A percentile compares a stretch with the other conserved stretches of the same genome.
These are phyloP conservation scores for Channa striata DNA, from an alignment of 2,797 vertebrate species.

Conservation along the genomic window DNA sequence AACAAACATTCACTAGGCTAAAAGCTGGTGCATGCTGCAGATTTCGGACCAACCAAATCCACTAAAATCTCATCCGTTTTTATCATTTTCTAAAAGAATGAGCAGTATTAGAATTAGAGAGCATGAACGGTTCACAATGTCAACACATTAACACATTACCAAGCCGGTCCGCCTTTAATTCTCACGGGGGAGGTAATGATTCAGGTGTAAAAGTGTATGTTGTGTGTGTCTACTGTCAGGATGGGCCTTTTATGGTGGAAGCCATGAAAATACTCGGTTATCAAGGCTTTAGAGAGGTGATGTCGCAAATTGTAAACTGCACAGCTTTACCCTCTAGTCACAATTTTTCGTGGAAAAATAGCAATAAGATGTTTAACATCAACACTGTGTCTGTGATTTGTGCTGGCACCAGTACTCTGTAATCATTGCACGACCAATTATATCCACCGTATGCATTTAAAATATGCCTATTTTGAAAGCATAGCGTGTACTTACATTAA, in stretches of 20 bases:
- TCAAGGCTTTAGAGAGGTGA: background rate
- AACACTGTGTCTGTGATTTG: background rate
- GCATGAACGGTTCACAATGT: background rate
- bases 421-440: background rate
- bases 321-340: background rate
- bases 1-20: constrained; percentile 3
- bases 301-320: background rate
- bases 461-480: constrained; percentile 4
- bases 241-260: background rate
- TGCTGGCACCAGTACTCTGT: background rate
- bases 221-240: background rate
- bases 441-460: background rate
- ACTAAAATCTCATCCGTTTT: background rate
- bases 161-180: background rate
- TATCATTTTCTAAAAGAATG: background rate
- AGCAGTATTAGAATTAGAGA: background rate
- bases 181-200: background rate
- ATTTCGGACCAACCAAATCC: background rate
- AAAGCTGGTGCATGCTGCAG: constrained; percentile 11
- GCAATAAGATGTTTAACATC: background rate
- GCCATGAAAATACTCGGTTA: background rate
- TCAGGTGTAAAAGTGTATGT: background rate
- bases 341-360: background rate
- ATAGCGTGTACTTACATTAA: background rate
- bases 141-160: background rate